Percentiles rank a stretch among this genome's conserved stretches.
Evolutionary conservation across 1,140 invertebrate species (phyloP).

Genomic region (Tetranychus cinnabarinus): DNA sequence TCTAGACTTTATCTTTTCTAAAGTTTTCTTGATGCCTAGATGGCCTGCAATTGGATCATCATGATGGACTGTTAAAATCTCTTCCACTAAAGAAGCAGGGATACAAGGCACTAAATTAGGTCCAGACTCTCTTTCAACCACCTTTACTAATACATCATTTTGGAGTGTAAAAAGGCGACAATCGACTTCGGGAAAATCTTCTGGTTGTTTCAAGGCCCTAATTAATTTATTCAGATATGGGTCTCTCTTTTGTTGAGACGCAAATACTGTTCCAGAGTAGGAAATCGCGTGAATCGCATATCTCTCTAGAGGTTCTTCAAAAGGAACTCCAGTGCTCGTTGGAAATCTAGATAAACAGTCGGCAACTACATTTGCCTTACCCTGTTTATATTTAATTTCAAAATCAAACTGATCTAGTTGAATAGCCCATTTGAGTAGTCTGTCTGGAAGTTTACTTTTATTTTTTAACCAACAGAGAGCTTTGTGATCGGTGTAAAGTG

Average conservation of each 20-base stretch:
- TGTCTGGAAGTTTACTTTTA: no score
- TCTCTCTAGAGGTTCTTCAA: neutral
- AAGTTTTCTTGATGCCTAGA: slow-evolving; percentile 12
- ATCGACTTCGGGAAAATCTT: neutral
- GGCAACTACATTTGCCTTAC: neutral
- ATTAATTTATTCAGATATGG: neutral
- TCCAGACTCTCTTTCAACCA: neutral
- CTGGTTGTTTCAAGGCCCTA: neutral
- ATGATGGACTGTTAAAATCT: slow-evolving; percentile 7
- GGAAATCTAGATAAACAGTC: neutral
- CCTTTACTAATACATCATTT: neutral
- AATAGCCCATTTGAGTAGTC: no score
- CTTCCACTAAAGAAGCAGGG: neutral
- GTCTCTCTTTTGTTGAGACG: neutral
- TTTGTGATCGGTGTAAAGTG: no score
- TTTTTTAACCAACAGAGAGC: no score
- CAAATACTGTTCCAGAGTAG: neutral
- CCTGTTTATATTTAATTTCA: neutral
- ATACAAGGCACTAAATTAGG: neutral
- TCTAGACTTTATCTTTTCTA: slow-evolving; percentile 5
- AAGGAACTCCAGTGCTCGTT: neutral
- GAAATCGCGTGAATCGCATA: neutral
- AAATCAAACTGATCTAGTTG: slow-evolving; percentile 7
- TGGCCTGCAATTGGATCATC: slow-evolving; percentile 10
- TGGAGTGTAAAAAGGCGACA: neutral